A percentile compares a stretch with the other conserved stretches of the same genome.
phyloP scores from a whole-genome alignment of 1,140 invertebrate species.

The Bombus huntii region DNA sequence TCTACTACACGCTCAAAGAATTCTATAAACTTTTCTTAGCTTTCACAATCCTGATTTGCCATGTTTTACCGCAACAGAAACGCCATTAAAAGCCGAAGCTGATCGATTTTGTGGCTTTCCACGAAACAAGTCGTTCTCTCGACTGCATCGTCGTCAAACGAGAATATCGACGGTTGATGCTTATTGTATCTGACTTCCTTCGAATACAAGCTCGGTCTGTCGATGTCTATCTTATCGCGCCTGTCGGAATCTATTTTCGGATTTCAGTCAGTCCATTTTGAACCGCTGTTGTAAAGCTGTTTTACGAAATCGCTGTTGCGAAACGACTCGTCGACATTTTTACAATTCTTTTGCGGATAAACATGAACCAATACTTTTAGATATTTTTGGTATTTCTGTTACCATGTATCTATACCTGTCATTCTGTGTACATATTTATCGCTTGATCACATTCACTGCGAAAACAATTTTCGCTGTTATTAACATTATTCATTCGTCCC shows the following conservation, averaged over 20 bases:
- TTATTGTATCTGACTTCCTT: constrained; percentile 38
- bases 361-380: neutral
- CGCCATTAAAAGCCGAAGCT: constrained; percentile 24
- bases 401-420: neutral
- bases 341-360: neutral
- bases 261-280: constrained; percentile 4
- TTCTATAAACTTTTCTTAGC: constrained; percentile 10
- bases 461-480: neutral
- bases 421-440: neutral
- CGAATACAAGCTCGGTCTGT: neutral
- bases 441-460: too few relatives aligned
- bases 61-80: constrained; percentile 2
- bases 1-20: neutral
- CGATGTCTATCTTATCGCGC: constrained; percentile 34
- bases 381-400: neutral
- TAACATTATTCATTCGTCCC: neutral
- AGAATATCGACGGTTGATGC: constrained; percentile 22
- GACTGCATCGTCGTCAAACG: constrained; percentile 2
- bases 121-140: neutral
- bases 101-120: constrained; percentile 30
- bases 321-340: constrained; percentile 1
- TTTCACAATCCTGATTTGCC: constrained; percentile 31
- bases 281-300: neutral
- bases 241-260: constrained; percentile 37
- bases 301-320: neutral